Evolutionary conservation across 2,888 invertebrate genomes (phyloP).

Genomic region (Syrphus vitripennis): DNA sequence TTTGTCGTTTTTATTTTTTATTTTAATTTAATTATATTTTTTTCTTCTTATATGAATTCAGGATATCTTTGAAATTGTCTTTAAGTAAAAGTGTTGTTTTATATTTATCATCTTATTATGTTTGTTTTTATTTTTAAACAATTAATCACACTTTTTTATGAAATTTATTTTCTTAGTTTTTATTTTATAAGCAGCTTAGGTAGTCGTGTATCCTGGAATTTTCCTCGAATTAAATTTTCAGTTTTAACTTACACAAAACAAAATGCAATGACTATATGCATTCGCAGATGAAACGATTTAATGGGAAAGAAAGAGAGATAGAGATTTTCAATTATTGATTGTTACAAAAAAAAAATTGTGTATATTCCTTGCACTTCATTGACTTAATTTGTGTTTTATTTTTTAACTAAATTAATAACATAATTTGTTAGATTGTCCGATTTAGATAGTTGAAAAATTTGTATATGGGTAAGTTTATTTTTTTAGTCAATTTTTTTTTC

Average conservation of each 20-base stretch:
- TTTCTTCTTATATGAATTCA: background rate
- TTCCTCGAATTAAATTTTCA: constrained; percentile 7
- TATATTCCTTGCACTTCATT: background rate
- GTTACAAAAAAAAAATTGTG: background rate
- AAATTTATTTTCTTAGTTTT: background rate
- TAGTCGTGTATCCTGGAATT: constrained; percentile 22
- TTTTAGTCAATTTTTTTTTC: background rate
- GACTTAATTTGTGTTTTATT: background rate
- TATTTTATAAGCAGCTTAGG: background rate
- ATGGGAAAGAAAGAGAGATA: background rate
- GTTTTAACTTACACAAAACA: background rate
- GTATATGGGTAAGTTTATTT: too few species aligned
- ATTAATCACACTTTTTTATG: background rate
- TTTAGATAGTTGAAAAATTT: background rate
- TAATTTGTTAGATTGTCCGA: background rate
- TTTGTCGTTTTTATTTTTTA: background rate
- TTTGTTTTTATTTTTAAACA: background rate
- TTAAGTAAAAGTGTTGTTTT: background rate
- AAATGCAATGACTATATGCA: constrained; percentile 26
- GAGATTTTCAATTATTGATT: constrained; percentile 3
- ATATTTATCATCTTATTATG: constrained; percentile 5
- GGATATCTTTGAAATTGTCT: constrained; percentile 30
- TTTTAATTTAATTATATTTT: background rate
- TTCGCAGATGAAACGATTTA: constrained; percentile 19
- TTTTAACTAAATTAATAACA: background rate